Evolutionary conservation across 2,888 invertebrate species (phyloP).

Genomic region (Orthosia incerta): DNA sequence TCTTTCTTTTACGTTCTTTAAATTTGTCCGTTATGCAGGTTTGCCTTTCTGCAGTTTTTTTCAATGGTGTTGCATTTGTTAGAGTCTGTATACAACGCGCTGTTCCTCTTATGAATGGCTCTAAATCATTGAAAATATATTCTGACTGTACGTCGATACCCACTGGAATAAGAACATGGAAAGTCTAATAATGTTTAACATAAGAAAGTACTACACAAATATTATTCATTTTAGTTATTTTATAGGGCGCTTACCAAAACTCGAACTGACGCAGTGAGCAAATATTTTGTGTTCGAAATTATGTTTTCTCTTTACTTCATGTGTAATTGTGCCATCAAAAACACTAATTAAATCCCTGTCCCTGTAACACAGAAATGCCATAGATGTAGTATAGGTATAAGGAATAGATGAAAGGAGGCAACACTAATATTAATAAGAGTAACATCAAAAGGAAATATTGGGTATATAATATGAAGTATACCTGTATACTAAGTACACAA

Average conservation of each 20-base stretch:
- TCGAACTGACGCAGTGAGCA: slow-evolving; percentile 91
- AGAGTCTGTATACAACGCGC: background rate
- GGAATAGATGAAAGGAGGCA: background rate
- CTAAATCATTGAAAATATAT: slow-evolving; percentile 78
- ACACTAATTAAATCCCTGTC: slow-evolving; percentile 85
- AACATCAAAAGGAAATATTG: background rate
- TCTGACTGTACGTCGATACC: slow-evolving; percentile 88
- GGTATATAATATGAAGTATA: too few species aligned
- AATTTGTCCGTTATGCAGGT: slow-evolving; percentile 74
- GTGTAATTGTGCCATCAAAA: slow-evolving; percentile 84
- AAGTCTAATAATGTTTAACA: too few species aligned
- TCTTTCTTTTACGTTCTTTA: slow-evolving; percentile 81
- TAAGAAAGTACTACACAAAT: too few species aligned
- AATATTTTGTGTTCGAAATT: slow-evolving; percentile 84
- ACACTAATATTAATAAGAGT: background rate
- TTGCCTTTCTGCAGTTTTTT: slow-evolving; percentile 67
- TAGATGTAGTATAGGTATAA: background rate
- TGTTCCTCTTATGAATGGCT: slow-evolving; percentile 51
- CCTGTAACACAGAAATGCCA: slow-evolving; percentile 71
- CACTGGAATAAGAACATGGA: slow-evolving; percentile 79
- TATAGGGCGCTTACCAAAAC: slow-evolving; percentile 85
- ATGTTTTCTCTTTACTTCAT: slow-evolving; percentile 83
- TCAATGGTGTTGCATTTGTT: slow-evolving; percentile 35
- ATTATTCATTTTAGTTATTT: background rate
- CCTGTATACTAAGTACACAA: background rate